Conservation (phyloP, 2,113 vertebrate species). For the Chaetodon trifascialis region DNA sequence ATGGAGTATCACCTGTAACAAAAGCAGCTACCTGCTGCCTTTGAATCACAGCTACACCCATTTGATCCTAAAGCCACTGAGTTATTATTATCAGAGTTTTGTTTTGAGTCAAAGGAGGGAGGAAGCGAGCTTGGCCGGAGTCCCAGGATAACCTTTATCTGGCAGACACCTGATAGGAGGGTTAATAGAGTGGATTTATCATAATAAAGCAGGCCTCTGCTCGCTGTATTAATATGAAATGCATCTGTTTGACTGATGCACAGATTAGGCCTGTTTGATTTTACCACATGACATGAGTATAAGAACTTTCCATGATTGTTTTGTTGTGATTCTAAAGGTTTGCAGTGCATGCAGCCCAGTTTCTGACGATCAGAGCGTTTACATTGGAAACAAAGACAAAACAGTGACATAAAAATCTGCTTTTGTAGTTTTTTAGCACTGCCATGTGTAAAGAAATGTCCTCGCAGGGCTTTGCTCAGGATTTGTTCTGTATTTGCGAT, state of each 20-base stretch:
- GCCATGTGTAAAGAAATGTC: conserved; percentile 15
- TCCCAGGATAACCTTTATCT: conserved; percentile 6
- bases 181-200: not conserved
- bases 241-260: not conserved
- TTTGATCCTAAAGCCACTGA: not conserved
- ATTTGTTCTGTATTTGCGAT: conserved; percentile 40
- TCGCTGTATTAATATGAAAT: not conserved
- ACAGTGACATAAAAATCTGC: not conserved
- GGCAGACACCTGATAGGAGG: not conserved
- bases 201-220: not conserved
- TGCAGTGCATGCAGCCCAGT: not conserved
- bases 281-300: not conserved
- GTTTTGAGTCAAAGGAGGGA: conserved; percentile 1
- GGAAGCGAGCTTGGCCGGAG: conserved; percentile 11
- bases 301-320: not conserved
- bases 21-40: conserved; percentile 1
- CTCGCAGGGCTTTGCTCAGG: conserved; percentile 22
- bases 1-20: not conserved
- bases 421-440: conserved; percentile 2
- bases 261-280: not conserved
- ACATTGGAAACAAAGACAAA: not conserved
- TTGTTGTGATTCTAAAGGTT: not conserved
- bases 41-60: not conserved
- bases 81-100: not conserved
- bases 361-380: not conserved